phyloP scores from a whole-genome alignment of 1,140 invertebrate genomes.

The Pararge aegeria region DNA sequence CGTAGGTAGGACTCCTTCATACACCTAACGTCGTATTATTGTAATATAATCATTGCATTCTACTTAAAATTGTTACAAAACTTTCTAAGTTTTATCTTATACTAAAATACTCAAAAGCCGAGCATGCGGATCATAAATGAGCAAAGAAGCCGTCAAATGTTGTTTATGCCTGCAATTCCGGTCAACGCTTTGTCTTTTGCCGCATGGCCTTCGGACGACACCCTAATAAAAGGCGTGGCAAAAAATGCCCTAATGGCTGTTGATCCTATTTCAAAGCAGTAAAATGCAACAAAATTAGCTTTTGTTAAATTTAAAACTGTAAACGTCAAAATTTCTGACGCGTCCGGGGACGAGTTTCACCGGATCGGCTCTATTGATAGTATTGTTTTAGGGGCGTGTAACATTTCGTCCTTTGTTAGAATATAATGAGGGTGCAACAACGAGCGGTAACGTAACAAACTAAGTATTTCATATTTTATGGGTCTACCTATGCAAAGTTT shows the following conservation, averaged over 20 bases:
- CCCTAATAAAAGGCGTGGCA: conserved; percentile 77
- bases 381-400: conserved; percentile 62
- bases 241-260: conserved; percentile 72
- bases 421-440: conserved; percentile 39
- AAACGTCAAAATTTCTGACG: conserved; percentile 50
- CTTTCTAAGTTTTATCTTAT: neutral
- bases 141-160: conserved; percentile 70
- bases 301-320: conserved; percentile 72
- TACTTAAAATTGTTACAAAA: neutral
- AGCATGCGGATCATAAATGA: conserved; percentile 49
- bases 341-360: conserved; percentile 39
- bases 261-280: conserved; percentile 76
- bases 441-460: conserved; percentile 26
- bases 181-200: conserved; percentile 70
- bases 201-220: conserved; percentile 72
- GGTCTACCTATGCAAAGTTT: neutral
- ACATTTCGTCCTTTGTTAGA: conserved; percentile 48
- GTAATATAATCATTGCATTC: no score
- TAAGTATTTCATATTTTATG: neutral
- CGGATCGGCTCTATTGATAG: conserved; percentile 44
- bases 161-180: conserved; percentile 73
- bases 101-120: conserved; percentile 19
- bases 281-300: conserved; percentile 79
- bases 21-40: no score
- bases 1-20: no score